These are phyloP conservation scores for Cladorhizidae sp. DNA, from an alignment of 37 sponge, comb jelly and placozoan species.

Conservation along the genomic window DNA sequence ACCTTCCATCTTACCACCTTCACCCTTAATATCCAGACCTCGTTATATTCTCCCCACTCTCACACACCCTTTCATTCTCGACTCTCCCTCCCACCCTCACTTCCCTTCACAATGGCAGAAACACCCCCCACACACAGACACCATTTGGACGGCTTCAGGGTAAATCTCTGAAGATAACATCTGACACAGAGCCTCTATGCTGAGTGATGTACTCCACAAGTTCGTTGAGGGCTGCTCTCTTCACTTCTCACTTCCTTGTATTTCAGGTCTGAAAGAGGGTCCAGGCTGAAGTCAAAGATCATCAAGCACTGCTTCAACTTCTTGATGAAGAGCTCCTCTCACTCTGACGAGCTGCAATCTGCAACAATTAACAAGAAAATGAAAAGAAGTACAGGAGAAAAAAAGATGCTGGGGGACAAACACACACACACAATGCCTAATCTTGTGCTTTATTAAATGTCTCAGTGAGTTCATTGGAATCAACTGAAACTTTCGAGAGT, in stretches of 20 bases:
- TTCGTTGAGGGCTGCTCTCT: slow-evolving; percentile 95
- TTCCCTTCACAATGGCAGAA: background rate
- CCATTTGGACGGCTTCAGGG: slow-evolving; percentile 68
- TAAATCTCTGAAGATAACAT: slow-evolving; percentile 89
- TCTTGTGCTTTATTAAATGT: too few species aligned
- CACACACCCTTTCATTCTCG: too few species aligned
- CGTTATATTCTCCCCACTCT: too few species aligned
- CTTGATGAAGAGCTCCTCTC: slow-evolving; percentile 92
- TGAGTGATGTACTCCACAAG: slow-evolving; percentile 91
- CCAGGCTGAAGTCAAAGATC: slow-evolving; percentile 95
- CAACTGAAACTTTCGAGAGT: too few species aligned
- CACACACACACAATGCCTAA: too few species aligned
- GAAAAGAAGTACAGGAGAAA: background rate
- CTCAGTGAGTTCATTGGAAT: too few species aligned
- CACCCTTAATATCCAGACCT: too few species aligned
- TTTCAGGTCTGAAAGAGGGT: slow-evolving; percentile 96
- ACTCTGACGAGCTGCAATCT: slow-evolving; percentile 68
- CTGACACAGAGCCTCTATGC: slow-evolving; percentile 89
- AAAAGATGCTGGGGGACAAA: too few species aligned
- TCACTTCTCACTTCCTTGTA: slow-evolving; percentile 98
- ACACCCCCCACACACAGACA: background rate
- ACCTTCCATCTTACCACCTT: too few species aligned
- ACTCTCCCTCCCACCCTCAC: too few species aligned
- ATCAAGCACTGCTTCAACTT: slow-evolving; percentile 93
- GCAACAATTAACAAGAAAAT: background rate